Evolutionary conservation across 2,888 invertebrate species (phyloP).

Genomic region (Pandemis cinnamomeana): DNA sequence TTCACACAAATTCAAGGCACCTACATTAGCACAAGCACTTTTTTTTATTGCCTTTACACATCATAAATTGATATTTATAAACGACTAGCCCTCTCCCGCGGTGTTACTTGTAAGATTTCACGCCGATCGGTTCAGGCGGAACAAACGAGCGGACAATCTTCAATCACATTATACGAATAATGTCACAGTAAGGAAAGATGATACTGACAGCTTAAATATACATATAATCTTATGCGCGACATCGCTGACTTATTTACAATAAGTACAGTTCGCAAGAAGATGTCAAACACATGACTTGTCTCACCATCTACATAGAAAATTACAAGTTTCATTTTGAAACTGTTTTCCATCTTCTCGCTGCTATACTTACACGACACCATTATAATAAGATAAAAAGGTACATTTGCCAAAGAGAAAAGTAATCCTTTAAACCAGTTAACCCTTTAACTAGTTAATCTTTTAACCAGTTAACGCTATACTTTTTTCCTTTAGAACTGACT

Average conservation of each 20-base stretch:
- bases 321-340: not conserved
- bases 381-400: not conserved
- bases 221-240: not conserved
- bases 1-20: constrained; percentile 29
- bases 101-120: not conserved
- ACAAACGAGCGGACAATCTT: not conserved
- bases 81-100: not conserved
- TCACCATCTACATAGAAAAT: no score
- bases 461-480: no score
- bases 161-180: not conserved
- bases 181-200: not conserved
- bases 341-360: not conserved
- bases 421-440: no score
- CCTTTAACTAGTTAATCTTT: no score
- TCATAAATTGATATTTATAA: constrained; percentile 29
- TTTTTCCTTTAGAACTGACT: no score
- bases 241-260: not conserved
- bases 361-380: not conserved
- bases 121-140: not conserved
- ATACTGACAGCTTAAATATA: constrained; percentile 3
- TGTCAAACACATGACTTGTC: no score
- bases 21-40: constrained; percentile 25
- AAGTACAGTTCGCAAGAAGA: not conserved
- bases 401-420: no score
- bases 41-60: constrained; percentile 31